phyloP scores from a whole-genome alignment of 2,113 vertebrate genomes.

The Anas platyrhynchos region DNA sequence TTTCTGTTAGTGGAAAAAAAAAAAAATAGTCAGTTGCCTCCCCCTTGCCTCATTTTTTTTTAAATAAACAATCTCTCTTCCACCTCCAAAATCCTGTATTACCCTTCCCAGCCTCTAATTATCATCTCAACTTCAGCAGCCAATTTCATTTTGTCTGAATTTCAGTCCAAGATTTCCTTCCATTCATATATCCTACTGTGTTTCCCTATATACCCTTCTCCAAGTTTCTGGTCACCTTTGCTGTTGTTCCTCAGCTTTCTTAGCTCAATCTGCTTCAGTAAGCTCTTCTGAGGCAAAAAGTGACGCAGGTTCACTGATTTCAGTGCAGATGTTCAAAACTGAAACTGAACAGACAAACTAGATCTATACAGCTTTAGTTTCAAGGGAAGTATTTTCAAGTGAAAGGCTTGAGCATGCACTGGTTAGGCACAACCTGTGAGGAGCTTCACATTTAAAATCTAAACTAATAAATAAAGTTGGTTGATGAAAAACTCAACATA shows the following conservation, averaged over 20 bases:
- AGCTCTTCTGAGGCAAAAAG: not conserved
- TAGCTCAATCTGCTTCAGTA: not conserved
- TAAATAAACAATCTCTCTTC: not conserved
- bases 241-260: not conserved
- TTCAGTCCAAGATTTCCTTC: not conserved
- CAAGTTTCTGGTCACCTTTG: not conserved
- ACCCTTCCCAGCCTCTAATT: not conserved
- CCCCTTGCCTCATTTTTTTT: not conserved
- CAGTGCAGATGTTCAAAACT: not conserved
- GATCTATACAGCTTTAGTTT: not conserved
- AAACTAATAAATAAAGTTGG: not conserved
- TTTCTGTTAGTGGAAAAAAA: not conserved
- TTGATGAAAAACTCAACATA: not conserved
- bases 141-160: not conserved
- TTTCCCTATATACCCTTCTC: not conserved
- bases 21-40: not conserved
- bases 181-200: not conserved
- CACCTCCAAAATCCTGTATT: not conserved
- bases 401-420: not conserved
- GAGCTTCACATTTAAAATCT: not conserved
- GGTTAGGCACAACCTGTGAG: not conserved
- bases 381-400: not conserved
- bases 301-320: not conserved
- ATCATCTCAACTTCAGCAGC: not conserved
- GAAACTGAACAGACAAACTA: not conserved